Conservation (phyloP, 35 echinoderm and acorn worm genomes). For the Eucidaris tribuloides region DNA sequence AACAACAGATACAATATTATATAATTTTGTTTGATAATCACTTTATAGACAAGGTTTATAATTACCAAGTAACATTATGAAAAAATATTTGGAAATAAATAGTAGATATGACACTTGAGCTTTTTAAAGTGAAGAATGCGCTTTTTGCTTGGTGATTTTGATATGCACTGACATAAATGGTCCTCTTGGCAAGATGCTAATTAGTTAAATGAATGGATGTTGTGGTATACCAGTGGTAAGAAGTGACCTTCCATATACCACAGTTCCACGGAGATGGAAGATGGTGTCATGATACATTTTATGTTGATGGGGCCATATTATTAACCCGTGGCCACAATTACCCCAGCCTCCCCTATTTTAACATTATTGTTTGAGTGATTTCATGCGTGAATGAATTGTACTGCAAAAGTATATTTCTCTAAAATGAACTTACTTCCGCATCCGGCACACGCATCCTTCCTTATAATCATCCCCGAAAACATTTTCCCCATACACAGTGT, state of each 20-base stretch:
- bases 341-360: neutral
- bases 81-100: neutral
- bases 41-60: neutral
- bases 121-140: neutral
- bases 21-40: neutral
- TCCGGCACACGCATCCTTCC: too few relatives aligned
- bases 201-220: neutral
- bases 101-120: neutral
- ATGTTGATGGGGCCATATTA: neutral
- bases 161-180: neutral
- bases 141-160: too few relatives aligned
- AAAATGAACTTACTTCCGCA: too few relatives aligned
- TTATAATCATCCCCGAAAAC: too few relatives aligned
- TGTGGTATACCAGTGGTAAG: neutral
- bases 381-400: too few relatives aligned
- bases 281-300: slow-evolving; percentile 13
- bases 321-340: neutral
- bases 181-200: neutral
- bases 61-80: neutral
- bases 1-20: neutral
- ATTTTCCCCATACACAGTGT: too few relatives aligned
- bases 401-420: too few relatives aligned
- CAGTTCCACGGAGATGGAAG: neutral
- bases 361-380: too few relatives aligned
- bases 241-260: neutral